Conservation (phyloP, 1,140 invertebrate species). For the Leptinotarsa texana region DNA sequence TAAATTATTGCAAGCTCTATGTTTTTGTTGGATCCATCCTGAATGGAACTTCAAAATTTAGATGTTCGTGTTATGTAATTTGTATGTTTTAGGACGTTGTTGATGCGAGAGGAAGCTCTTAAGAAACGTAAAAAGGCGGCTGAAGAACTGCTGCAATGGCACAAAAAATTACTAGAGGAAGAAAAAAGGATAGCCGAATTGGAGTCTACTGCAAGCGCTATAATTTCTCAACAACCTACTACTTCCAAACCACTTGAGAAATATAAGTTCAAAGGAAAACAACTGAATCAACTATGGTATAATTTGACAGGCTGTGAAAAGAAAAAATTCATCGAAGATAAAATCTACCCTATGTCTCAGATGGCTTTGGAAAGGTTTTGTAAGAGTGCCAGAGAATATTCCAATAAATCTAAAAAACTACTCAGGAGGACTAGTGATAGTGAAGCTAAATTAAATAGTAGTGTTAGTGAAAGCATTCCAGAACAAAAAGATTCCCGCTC, state of each 20-base stretch:
- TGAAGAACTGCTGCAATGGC: constrained; percentile 53
- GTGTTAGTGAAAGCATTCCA: constrained; percentile 31
- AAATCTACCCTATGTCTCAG: constrained; percentile 42
- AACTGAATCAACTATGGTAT: constrained; percentile 44
- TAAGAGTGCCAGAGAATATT: constrained; percentile 38
- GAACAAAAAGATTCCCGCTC: constrained; percentile 14
- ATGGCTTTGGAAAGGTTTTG: constrained; percentile 40
- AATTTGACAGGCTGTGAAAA: constrained; percentile 40
- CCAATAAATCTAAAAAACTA: constrained; percentile 22
- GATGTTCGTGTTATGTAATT: background rate
- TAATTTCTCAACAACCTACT: constrained; percentile 45
- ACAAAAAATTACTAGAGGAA: constrained; percentile 52
- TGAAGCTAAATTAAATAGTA: constrained; percentile 13
- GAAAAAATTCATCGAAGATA: constrained; percentile 41
- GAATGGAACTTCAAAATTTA: background rate
- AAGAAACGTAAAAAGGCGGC: constrained; percentile 50
- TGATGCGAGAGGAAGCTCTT: constrained; percentile 52
- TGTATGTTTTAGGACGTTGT: constrained; percentile 48
- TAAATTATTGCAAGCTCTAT: background rate
- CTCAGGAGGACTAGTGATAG: background rate
- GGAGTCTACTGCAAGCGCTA: constrained; percentile 47
- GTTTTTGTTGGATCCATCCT: too few relatives aligned
- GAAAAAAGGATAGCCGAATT: constrained; percentile 51
- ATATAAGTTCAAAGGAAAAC: constrained; percentile 39
- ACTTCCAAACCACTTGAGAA: constrained; percentile 13